Conservation (phyloP, 2,797 vertebrate species). For the Sebastes paucispinis region DNA sequence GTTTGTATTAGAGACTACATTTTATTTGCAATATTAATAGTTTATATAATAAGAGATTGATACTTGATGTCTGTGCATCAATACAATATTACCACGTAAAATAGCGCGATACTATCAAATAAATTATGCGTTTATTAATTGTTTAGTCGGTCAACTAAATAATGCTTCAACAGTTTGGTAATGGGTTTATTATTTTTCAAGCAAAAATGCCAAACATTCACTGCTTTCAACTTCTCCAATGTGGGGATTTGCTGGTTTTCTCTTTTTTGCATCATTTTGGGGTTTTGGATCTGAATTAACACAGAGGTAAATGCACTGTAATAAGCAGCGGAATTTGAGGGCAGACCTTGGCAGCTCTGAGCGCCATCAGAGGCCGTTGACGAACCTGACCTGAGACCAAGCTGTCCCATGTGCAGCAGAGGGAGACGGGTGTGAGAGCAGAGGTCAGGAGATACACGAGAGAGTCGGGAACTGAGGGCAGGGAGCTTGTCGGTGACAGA, state of each 20-base stretch:
- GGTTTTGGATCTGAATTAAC: background rate
- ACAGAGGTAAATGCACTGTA: no score
- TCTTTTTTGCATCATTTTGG: background rate
- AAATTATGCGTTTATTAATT: background rate
- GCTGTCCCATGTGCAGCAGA: constrained; percentile 17
- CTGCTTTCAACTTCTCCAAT: background rate
- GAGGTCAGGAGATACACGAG: constrained; percentile 6
- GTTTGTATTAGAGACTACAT: no score
- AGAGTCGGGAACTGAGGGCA: background rate
- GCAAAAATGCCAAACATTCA: background rate
- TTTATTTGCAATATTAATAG: no score
- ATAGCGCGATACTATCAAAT: no score
- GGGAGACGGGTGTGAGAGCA: constrained; percentile 12
- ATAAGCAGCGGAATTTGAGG: background rate
- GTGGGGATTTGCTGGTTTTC: background rate
- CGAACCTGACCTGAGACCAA: constrained; percentile 8
- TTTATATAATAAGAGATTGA: no score
- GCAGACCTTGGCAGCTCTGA: background rate
- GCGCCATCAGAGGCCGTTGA: background rate
- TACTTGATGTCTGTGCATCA: no score
- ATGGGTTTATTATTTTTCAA: background rate
- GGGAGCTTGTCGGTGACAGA: background rate
- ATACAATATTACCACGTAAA: no score
- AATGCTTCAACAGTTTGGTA: background rate
- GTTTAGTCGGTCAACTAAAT: background rate